Conservation (phyloP, 2,797 vertebrate species). For the Cyprinella venusta region DNA sequence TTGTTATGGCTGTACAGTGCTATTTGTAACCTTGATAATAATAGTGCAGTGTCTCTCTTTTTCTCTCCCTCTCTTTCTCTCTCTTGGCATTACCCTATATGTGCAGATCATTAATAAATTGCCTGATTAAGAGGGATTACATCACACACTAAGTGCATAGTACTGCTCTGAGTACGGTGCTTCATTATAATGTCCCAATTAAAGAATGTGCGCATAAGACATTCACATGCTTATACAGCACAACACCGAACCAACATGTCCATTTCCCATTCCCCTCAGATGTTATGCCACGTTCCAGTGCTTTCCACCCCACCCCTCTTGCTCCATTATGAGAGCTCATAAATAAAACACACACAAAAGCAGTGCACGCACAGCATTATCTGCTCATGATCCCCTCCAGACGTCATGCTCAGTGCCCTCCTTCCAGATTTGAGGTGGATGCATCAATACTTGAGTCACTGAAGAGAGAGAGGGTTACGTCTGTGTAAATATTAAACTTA, state of each 20-base stretch:
- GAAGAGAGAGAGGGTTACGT: neutral
- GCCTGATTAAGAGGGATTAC: slow-evolving; percentile 22
- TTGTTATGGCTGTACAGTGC: neutral
- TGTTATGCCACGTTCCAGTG: neutral
- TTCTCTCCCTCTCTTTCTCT: neutral
- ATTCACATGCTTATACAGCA: neutral
- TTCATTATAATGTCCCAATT: neutral
- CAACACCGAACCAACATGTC: neutral
- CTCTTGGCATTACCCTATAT: neutral
- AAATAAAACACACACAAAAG: neutral
- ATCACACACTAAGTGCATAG: neutral
- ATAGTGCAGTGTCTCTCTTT: too few species aligned
- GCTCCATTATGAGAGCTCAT: slow-evolving; percentile 21
- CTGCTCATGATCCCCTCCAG: slow-evolving; percentile 11
- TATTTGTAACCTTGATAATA: neutral
- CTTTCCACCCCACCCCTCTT: neutral
- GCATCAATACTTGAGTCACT: slow-evolving; percentile 6
- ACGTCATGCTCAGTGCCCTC: neutral
- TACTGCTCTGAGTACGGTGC: neutral
- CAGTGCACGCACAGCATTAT: neutral
- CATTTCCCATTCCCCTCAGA: neutral
- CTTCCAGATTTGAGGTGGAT: neutral
- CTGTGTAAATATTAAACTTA: neutral
- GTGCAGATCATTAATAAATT: slow-evolving; percentile 26
- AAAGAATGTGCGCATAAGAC: neutral